Percentiles rank a stretch among this genome's conserved stretches.
Conservation (phyloP, 2,797 vertebrate species). For the Cryptoprocta ferox region DNA sequence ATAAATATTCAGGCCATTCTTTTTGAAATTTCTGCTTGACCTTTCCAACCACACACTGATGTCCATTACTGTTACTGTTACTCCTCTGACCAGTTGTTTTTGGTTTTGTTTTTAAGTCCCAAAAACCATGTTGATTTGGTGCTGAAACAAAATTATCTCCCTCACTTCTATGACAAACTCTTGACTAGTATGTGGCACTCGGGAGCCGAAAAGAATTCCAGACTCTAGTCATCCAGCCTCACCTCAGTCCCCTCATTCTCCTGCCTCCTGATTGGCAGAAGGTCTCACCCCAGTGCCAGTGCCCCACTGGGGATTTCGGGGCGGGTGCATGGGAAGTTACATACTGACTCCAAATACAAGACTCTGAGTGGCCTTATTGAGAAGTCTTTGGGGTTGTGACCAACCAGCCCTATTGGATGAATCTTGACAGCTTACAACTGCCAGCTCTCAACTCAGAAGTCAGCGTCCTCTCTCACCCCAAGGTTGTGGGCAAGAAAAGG, state of each 20-base stretch:
- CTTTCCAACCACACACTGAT: neutral
- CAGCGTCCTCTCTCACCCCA: neutral
- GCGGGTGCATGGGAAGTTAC: neutral
- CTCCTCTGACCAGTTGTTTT: neutral
- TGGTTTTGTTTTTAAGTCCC: neutral
- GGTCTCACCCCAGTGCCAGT: neutral
- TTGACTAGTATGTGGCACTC: neutral
- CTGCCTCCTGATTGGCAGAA: neutral
- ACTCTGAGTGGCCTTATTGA: neutral
- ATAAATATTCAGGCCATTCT: neutral
- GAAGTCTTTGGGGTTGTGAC: neutral
- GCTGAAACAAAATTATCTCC: conserved; percentile 51
- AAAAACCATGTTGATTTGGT: conserved; percentile 36
- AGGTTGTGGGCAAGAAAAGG: neutral
- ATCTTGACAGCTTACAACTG: neutral
- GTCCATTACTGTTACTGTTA: neutral
- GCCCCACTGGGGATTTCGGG: neutral
- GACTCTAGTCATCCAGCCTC: neutral
- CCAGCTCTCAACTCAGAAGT: neutral
- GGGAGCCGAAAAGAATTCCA: conserved; percentile 14
- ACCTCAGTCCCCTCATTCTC: neutral
- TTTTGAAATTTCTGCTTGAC: neutral
- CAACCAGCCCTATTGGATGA: neutral
- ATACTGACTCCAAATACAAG: neutral
- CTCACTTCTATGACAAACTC: neutral